These are phyloP conservation scores for Laticauda colubrina DNA, from an alignment of 2,113 vertebrate genomes.

Conservation along the genomic window DNA sequence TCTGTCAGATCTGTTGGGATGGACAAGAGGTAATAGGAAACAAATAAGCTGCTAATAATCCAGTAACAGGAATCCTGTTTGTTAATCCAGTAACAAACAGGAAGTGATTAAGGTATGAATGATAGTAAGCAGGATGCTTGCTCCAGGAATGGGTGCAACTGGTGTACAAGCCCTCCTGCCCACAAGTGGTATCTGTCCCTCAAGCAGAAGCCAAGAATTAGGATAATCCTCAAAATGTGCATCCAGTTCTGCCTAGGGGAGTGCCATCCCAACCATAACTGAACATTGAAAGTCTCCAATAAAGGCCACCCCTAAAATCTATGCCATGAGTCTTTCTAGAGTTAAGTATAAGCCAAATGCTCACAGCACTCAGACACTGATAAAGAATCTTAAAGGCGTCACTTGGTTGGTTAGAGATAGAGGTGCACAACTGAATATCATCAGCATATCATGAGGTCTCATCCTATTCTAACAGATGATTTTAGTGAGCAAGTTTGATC, in stretches of 20 bases:
- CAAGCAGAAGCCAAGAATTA: neutral
- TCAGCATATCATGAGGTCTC: neutral
- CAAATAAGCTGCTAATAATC: neutral
- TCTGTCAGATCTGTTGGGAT: neutral
- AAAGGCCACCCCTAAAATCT: neutral
- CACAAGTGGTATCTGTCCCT: neutral
- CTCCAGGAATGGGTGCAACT: neutral
- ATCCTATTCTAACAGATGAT: neutral
- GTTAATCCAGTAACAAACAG: neutral
- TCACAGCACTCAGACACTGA: neutral
- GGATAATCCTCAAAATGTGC: neutral
- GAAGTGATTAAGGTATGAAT: neutral
- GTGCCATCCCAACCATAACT: too few species aligned
- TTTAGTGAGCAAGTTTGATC: neutral
- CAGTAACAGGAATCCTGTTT: neutral
- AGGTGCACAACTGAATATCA: neutral
- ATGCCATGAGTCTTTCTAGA: neutral
- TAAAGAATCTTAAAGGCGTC: neutral
- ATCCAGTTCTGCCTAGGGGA: neutral
- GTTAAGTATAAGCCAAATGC: neutral
- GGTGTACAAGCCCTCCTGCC: too few species aligned
- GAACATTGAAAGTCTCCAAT: too few species aligned
- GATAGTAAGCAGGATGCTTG: neutral
- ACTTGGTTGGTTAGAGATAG: neutral
- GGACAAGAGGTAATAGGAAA: too few species aligned